These are phyloP conservation scores for Silvanus unidentatus DNA, from an alignment of 2,888 invertebrate genomes.

Conservation along the genomic window DNA sequence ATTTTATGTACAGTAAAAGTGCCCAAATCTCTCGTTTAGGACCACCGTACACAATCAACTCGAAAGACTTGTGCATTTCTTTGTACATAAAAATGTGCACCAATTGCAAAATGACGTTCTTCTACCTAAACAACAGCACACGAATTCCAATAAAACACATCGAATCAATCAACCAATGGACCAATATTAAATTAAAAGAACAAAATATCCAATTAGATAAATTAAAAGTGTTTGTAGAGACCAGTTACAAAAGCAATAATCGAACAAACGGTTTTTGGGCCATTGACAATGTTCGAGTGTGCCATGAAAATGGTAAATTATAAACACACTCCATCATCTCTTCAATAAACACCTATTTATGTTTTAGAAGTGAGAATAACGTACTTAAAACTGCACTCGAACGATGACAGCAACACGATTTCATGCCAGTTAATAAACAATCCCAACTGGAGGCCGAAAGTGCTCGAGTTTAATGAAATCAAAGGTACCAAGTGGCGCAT, in stretches of 20 bases:
- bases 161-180: slow-evolving; percentile 26
- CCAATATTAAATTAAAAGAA: slow-evolving; percentile 33
- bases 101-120: slow-evolving; percentile 36
- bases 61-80: slow-evolving; percentile 35
- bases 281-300: slow-evolving; percentile 38
- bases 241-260: slow-evolving; percentile 19
- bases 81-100: slow-evolving; percentile 34
- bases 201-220: slow-evolving; percentile 31
- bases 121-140: slow-evolving; percentile 22
- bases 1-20: slow-evolving; percentile 36
- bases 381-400: slow-evolving; percentile 19
- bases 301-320: slow-evolving; percentile 40
- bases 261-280: slow-evolving; percentile 37
- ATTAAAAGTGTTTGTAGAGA: slow-evolving; percentile 37
- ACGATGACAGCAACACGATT: slow-evolving; percentile 16
- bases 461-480: slow-evolving; percentile 25
- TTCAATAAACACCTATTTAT: not conserved
- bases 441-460: slow-evolving; percentile 33
- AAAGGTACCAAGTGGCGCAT: slow-evolving; percentile 31
- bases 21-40: slow-evolving; percentile 34
- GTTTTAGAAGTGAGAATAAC: slow-evolving; percentile 34
- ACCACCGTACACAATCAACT: slow-evolving; percentile 28
- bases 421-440: slow-evolving; percentile 32
- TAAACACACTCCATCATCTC: not conserved
- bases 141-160: slow-evolving; percentile 25